These are phyloP conservation scores for Upupa epops DNA, from an alignment of 2,113 vertebrate species.

Conservation along the genomic window DNA sequence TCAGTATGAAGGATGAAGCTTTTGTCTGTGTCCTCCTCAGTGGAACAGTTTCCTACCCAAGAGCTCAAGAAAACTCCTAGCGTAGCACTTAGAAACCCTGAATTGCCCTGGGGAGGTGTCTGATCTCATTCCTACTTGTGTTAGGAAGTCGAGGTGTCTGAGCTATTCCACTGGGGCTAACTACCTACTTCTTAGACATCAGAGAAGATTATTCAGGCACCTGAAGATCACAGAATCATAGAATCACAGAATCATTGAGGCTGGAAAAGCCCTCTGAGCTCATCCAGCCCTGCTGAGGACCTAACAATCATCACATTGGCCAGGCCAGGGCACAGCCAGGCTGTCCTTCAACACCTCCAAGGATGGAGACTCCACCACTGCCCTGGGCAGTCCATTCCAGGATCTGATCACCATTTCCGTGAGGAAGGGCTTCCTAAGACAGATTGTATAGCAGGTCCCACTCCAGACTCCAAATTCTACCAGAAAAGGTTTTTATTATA, in stretches of 20 bases:
- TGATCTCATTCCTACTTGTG: neutral
- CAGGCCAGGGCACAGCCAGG: too few species aligned
- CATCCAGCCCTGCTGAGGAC: too few species aligned
- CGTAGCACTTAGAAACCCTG: neutral
- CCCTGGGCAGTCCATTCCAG: too few species aligned
- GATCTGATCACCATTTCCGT: too few species aligned
- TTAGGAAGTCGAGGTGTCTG: constrained; percentile 28
- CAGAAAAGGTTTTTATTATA: neutral
- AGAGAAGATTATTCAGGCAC: neutral
- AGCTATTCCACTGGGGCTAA: neutral
- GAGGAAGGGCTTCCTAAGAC: neutral
- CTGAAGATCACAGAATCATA: neutral
- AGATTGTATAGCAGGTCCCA: neutral
- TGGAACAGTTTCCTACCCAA: neutral
- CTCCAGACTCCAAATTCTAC: neutral
- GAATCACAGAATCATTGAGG: too few species aligned
- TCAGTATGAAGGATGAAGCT: neutral
- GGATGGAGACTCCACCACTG: too few species aligned
- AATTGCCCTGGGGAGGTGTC: neutral
- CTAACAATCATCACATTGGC: too few species aligned
- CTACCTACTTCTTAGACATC: neutral
- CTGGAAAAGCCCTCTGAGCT: too few species aligned
- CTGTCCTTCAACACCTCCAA: too few species aligned
- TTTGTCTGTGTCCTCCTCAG: neutral
- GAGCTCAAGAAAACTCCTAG: neutral